Conservation (phyloP, 30 jellyfish, hydroid and myxozoan species). For the Nemopilema nomurai region DNA sequence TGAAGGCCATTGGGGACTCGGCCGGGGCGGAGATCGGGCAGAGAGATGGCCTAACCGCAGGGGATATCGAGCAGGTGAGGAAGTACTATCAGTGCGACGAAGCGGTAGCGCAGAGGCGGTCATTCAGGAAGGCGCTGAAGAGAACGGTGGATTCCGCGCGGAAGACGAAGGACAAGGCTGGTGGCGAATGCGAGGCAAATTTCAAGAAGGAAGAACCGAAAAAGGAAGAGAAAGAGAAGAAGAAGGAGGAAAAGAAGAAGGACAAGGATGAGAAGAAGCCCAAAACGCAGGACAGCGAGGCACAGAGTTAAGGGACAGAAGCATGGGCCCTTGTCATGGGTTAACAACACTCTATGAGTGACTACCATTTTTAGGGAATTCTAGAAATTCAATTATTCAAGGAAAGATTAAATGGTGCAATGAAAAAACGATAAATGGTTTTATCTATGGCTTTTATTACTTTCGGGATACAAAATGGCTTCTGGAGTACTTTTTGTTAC, state of each 20-base stretch:
- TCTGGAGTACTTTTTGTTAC: too few species aligned
- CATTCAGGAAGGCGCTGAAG: background rate
- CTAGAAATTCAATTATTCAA: too few species aligned
- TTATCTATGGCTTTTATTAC: too few species aligned
- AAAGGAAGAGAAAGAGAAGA: background rate
- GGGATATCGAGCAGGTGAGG: background rate
- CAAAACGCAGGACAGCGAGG: background rate
- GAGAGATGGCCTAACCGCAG: constrained; percentile 7
- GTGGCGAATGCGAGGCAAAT: constrained; percentile 2
- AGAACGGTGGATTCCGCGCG: background rate
- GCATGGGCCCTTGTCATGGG: too few species aligned
- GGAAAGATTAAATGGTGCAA: too few species aligned
- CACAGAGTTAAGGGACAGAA: too few species aligned
- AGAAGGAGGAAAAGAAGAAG: constrained; percentile 20
- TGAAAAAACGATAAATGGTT: too few species aligned
- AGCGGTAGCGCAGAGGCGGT: background rate
- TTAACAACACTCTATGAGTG: too few species aligned
- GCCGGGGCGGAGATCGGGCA: constrained; percentile 19
- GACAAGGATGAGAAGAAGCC: constrained; percentile 6
- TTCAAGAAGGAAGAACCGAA: background rate
- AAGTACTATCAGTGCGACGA: background rate
- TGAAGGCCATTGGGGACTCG: background rate
- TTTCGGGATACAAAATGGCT: too few species aligned
- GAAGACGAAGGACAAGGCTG: constrained; percentile 12
- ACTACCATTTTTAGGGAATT: too few species aligned